phyloP scores from a whole-genome alignment of 2,888 invertebrate genomes.

The Deilephila elpenor region DNA sequence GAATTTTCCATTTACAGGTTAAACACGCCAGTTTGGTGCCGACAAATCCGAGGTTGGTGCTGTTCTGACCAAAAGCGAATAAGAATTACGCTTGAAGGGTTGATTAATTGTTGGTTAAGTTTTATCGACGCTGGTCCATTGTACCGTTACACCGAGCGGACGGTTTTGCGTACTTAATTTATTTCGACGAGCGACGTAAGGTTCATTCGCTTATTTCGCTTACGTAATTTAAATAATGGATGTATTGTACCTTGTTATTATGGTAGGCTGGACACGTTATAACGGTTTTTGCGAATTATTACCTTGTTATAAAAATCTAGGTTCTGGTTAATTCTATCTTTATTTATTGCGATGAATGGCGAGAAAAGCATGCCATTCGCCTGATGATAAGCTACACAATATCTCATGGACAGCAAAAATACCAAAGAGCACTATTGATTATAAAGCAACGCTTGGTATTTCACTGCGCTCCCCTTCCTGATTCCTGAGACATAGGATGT shows the following conservation, averaged over 20 bases:
- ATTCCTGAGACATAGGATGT: too few relatives aligned
- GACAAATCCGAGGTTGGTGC: neutral
- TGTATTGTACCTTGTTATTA: neutral
- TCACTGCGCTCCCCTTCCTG: too few relatives aligned
- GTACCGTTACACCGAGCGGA: neutral
- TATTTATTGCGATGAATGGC: too few relatives aligned
- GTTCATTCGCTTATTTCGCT: neutral
- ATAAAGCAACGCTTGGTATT: too few relatives aligned
- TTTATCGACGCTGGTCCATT: neutral
- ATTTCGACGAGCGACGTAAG: neutral
- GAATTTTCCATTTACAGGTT: conserved; percentile 49
- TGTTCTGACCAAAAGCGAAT: conserved; percentile 12
- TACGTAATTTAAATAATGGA: neutral
- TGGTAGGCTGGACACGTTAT: neutral
- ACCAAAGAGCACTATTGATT: too few relatives aligned
- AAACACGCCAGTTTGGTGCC: conserved; percentile 30
- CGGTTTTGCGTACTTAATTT: neutral
- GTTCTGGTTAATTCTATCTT: neutral
- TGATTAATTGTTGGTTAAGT: conserved; percentile 7
- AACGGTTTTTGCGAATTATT: too few relatives aligned
- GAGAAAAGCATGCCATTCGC: too few relatives aligned
- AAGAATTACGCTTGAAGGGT: neutral
- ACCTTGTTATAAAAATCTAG: neutral
- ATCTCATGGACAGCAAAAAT: too few relatives aligned
- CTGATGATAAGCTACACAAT: too few relatives aligned